Evolutionary conservation across 2,113 vertebrate genomes (phyloP).

Genomic region (Sterna hirundo): DNA sequence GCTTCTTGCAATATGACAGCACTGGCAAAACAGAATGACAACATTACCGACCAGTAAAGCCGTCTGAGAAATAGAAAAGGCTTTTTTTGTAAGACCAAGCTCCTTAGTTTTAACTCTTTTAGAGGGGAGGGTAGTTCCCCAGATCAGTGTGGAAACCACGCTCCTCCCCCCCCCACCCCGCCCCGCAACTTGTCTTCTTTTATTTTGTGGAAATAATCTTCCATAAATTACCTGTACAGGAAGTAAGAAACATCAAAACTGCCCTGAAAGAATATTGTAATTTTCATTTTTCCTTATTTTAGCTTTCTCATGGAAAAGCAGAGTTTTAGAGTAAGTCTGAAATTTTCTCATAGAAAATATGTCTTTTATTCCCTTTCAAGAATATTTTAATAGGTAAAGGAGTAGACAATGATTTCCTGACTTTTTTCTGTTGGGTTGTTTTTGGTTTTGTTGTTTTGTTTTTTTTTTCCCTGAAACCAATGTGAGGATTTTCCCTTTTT

Average conservation of each 20-base stretch:
- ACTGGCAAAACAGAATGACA: neutral
- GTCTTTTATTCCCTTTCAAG: neutral
- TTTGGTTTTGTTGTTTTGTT: neutral
- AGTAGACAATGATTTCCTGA: neutral
- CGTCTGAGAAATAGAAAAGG: neutral
- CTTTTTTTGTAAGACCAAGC: rapidly evolving
- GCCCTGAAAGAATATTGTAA: neutral
- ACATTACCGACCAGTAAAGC: neutral
- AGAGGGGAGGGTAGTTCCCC: rapidly evolving
- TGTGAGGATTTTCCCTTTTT: neutral
- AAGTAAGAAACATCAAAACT: neutral
- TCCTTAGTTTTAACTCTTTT: neutral
- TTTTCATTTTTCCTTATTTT: neutral
- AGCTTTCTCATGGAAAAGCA: neutral
- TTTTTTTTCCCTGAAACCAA: neutral
- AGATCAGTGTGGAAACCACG: rapidly evolving
- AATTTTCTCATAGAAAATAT: neutral
- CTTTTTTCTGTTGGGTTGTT: rapidly evolving
- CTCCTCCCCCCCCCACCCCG: rapidly evolving
- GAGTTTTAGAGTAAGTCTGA: neutral
- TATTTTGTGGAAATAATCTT: neutral
- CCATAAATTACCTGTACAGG: neutral
- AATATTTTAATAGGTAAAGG: neutral
- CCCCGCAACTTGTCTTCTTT: rapidly evolving
- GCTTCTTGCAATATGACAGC: neutral